Percentiles rank a stretch among this genome's conserved stretches.
These are phyloP conservation scores for Platerodrilus igneus DNA, from an alignment of 2,888 invertebrate genomes.

Conservation along the genomic window DNA sequence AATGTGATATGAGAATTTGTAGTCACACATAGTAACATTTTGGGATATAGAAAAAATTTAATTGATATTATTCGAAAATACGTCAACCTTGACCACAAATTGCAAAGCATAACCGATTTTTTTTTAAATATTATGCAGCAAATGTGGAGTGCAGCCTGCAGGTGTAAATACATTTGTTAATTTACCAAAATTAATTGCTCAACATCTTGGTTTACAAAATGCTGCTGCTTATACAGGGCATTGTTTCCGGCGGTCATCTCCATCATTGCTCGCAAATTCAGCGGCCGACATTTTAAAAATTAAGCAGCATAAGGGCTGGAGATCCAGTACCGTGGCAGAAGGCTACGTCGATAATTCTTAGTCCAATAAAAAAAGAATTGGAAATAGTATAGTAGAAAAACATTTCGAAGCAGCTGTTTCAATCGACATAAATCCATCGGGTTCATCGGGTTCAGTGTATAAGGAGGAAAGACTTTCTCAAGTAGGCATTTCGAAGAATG, in stretches of 20 bases:
- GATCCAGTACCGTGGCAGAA: neutral
- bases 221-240: neutral
- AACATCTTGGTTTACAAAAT: slow-evolving; percentile 6
- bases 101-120: slow-evolving; percentile 7
- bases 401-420: too few relatives aligned
- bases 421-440: too few relatives aligned
- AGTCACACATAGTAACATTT: slow-evolving; percentile 1
- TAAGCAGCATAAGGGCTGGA: neutral
- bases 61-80: slow-evolving; percentile 8
- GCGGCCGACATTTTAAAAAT: neutral
- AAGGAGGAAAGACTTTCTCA: too few relatives aligned
- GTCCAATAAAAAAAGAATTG: too few relatives aligned
- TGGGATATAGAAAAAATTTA: slow-evolving; percentile 7
- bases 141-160: slow-evolving; percentile 6
- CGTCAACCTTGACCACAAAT: slow-evolving; percentile 2
- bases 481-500: too few relatives aligned
- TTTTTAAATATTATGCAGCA: too few relatives aligned
- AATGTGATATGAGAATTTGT: slow-evolving; percentile 6
- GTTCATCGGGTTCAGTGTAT: too few relatives aligned
- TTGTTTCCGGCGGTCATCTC: neutral
- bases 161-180: slow-evolving; percentile 8
- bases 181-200: slow-evolving; percentile 8
- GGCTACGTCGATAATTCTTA: too few relatives aligned
- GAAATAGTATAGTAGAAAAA: too few relatives aligned
- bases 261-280: slow-evolving; percentile 1